These are phyloP conservation scores for Ecdyonurus torrentis DNA, from an alignment of 2,888 invertebrate species.

Conservation along the genomic window DNA sequence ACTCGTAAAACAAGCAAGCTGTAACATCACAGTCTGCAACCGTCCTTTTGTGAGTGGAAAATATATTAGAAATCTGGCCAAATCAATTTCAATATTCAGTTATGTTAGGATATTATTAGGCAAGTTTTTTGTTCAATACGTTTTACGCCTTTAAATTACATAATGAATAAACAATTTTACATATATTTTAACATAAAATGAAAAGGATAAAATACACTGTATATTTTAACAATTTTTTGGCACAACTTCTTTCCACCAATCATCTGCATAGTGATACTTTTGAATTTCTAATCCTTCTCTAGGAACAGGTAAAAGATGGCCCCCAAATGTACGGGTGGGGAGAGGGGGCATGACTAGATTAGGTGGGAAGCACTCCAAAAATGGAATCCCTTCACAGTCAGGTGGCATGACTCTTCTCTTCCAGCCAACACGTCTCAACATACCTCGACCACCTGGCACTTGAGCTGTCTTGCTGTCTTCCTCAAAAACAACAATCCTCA, in stretches of 20 bases:
- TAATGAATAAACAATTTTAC: too few species aligned
- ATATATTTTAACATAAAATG: background rate
- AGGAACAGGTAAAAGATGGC: slow-evolving; percentile 32
- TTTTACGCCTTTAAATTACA: too few species aligned
- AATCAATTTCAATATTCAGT: too few species aligned
- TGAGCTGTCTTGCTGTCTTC: slow-evolving; percentile 22
- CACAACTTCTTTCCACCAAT: slow-evolving; percentile 35
- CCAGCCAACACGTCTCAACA: slow-evolving; percentile 35
- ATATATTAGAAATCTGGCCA: too few species aligned
- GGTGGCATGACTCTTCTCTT: slow-evolving; percentile 32
- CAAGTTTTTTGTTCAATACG: too few species aligned
- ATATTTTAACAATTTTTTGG: slow-evolving; percentile 28
- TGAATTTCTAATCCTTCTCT: slow-evolving; percentile 37
- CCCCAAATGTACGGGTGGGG: slow-evolving; percentile 29
- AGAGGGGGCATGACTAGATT: slow-evolving; percentile 30
- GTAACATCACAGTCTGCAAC: too few species aligned
- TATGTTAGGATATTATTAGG: too few species aligned
- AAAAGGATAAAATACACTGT: background rate
- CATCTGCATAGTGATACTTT: slow-evolving; percentile 37
- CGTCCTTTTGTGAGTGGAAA: too few species aligned
- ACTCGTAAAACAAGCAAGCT: too few species aligned
- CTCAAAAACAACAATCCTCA: slow-evolving; percentile 33
- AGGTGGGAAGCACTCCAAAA: slow-evolving; percentile 33
- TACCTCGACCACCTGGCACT: slow-evolving; percentile 23
- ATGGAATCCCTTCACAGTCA: slow-evolving; percentile 31